Conservation (phyloP, 2,888 invertebrate genomes). For the Volucella inflata region DNA sequence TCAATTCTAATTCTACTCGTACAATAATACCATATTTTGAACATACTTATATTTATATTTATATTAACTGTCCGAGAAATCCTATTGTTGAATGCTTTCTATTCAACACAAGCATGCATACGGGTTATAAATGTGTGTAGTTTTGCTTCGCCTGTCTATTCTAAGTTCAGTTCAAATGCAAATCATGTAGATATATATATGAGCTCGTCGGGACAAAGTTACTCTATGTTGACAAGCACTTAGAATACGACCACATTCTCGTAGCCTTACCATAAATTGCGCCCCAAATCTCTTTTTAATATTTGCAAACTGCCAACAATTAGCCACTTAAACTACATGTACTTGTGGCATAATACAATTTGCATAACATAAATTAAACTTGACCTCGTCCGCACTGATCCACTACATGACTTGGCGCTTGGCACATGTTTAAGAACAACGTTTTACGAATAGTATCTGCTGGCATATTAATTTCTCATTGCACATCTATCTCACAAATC, state of each 20-base stretch:
- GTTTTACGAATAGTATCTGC: neutral
- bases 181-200: too few relatives aligned
- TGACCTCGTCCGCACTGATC: slow-evolving; percentile 55
- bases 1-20: too few relatives aligned
- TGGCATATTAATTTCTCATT: slow-evolving; percentile 34
- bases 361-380: slow-evolving; percentile 51
- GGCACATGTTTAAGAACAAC: slow-evolving; percentile 13
- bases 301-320: slow-evolving; percentile 38
- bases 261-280: neutral
- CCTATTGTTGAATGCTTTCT: too few relatives aligned
- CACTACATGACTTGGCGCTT: neutral
- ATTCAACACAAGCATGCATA: too few relatives aligned
- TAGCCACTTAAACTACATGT: slow-evolving; percentile 37
- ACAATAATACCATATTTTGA: too few relatives aligned
- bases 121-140: too few relatives aligned
- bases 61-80: too few relatives aligned
- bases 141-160: too few relatives aligned
- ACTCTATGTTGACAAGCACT: too few relatives aligned
- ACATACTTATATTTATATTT: too few relatives aligned
- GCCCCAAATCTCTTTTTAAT: slow-evolving; percentile 14
- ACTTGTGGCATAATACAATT: slow-evolving; percentile 45
- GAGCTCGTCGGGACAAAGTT: too few relatives aligned
- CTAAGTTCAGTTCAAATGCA: too few relatives aligned
- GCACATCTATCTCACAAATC: neutral
- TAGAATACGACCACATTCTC: neutral